Base-by-base conservation (phyloP, 2,113 vertebrate genomes). In the Pseudolaguvia tuberculata region DNA sequence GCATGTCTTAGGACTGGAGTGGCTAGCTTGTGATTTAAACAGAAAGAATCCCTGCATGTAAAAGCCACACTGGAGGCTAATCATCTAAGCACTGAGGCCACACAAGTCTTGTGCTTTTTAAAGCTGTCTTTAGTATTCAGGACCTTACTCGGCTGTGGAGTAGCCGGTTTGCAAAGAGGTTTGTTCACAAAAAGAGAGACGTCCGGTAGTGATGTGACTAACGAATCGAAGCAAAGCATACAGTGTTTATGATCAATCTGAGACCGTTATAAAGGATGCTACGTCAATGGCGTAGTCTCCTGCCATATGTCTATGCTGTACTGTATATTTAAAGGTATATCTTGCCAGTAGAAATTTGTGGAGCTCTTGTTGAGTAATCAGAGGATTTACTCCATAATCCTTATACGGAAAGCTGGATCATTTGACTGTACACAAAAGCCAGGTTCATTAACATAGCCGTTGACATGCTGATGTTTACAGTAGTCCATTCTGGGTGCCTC, bases 91-190 rank as follows among this genome's bases (percentile, higher is more conserved):
- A 48, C 51, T 65, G 80, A 76, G 77, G 68, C 66, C 69, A 73
- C 20, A 47, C n/a, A 15, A 72, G 63, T 69, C 56, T 39, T 35
- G 42, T 50, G 78, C 57, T 21, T 76, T 78, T 75, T 72, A 66
- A 45, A 29, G 58, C 18, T 8, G 42, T 70, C 56, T 53, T 82
- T 82, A 78, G 75, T 76, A 83, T 83, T 68, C 81, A 75, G 68
- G 73, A 73, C 73, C 72, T 45, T 27, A 61, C 70, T 81, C 20
- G 47, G 48, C 20, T 17, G 14, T 58, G 57, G 25, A 62, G 48
- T 31, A 71, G 68, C 57, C 70, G 73, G 48, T 53, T 71, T 48
- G 21, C 4, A 69, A 51, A 62, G 72, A 75, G 67, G 73, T 63
- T 31, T 72, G 31, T 71, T 72, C 61, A 18, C 21, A 50, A 29